These are phyloP conservation scores for Drosophila anomalata DNA, from an alignment of 2,888 invertebrate species.

Conservation along the genomic window DNA sequence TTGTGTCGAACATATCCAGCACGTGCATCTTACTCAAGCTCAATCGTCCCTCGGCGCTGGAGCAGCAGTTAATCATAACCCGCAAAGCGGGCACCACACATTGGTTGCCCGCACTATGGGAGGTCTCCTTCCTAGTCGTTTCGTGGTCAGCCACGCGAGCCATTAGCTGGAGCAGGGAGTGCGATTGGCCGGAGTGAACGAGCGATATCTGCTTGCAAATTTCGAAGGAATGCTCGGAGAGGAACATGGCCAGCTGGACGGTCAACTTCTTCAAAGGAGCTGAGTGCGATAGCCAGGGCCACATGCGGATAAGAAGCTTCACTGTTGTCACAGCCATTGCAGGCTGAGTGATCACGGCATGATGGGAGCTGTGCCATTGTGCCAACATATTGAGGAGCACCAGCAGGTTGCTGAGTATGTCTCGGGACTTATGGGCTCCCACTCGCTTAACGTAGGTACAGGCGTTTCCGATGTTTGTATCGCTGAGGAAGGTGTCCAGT, in stretches of 20 bases:
- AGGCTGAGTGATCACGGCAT: conserved; percentile 69
- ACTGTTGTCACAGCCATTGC: conserved; percentile 58
- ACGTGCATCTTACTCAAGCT: conserved; percentile 78
- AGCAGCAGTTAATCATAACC: conserved; percentile 81
- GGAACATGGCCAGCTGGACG: conserved; percentile 70
- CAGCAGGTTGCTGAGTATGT: conserved; percentile 75
- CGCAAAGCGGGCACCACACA: conserved; percentile 72
- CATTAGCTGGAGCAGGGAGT: conserved; percentile 79
- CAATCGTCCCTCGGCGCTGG: conserved; percentile 81
- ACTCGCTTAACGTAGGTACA: conserved; percentile 77
- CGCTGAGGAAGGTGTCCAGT: conserved; percentile 74
- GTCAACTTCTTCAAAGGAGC: conserved; percentile 66
- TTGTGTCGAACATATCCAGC: conserved; percentile 77
- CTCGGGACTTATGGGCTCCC: conserved; percentile 75
- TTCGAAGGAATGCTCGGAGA: conserved; percentile 81
- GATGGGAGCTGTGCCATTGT: conserved; percentile 77
- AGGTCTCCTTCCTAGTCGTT: conserved; percentile 71
- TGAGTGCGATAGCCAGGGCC: conserved; percentile 83
- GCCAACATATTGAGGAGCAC: conserved; percentile 74
- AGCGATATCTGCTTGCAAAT: conserved; percentile 80
- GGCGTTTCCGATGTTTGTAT: conserved; percentile 67
- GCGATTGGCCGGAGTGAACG: conserved; percentile 62
- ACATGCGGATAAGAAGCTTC: conserved; percentile 71
- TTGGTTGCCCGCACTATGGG: conserved; percentile 25
- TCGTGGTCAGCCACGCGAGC: conserved; percentile 74